phyloP scores from a whole-genome alignment of 1,140 invertebrate species.

The Drosophila ficusphila region DNA sequence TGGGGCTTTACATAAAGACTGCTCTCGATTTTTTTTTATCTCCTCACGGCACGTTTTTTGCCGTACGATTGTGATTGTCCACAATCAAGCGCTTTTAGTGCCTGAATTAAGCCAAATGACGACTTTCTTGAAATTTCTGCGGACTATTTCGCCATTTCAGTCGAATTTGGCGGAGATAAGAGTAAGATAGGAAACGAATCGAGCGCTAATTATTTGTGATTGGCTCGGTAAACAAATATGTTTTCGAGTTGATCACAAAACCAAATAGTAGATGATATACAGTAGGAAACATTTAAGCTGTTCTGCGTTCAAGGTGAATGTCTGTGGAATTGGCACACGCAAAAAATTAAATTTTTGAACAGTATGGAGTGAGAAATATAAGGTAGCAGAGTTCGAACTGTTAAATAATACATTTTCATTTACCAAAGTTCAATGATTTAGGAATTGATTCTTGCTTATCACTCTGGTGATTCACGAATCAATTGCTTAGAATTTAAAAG shows the following conservation, averaged over 20 bases:
- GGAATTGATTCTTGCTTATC: slow-evolving; percentile 4
- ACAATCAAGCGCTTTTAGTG: slow-evolving; percentile 8
- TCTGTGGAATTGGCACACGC: slow-evolving; percentile 9
- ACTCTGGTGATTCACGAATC: slow-evolving; percentile 15
- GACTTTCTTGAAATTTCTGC: slow-evolving; percentile 41
- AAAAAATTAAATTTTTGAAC: neutral
- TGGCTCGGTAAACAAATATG: slow-evolving; percentile 41
- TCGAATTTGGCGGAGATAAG: slow-evolving; percentile 24
- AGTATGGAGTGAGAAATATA: no score
- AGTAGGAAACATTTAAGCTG: slow-evolving; percentile 17
- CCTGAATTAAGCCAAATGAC: neutral
- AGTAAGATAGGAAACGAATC: slow-evolving; percentile 6
- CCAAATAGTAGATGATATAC: slow-evolving; percentile 9
- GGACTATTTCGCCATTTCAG: slow-evolving; percentile 35
- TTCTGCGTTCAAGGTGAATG: slow-evolving; percentile 19
- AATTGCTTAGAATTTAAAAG: neutral
- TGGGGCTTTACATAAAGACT: neutral
- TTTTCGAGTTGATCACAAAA: slow-evolving; percentile 36
- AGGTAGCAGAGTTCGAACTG: no score
- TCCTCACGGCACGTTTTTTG: slow-evolving; percentile 21
- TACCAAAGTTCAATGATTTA: slow-evolving; percentile 7
- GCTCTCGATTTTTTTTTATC: slow-evolving; percentile 7
- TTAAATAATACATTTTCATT: neutral
- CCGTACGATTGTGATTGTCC: neutral
- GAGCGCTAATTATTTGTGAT: slow-evolving; percentile 46